Base-by-base conservation (phyloP, 2,888 invertebrate genomes). In the Quadriops clusia region DNA sequence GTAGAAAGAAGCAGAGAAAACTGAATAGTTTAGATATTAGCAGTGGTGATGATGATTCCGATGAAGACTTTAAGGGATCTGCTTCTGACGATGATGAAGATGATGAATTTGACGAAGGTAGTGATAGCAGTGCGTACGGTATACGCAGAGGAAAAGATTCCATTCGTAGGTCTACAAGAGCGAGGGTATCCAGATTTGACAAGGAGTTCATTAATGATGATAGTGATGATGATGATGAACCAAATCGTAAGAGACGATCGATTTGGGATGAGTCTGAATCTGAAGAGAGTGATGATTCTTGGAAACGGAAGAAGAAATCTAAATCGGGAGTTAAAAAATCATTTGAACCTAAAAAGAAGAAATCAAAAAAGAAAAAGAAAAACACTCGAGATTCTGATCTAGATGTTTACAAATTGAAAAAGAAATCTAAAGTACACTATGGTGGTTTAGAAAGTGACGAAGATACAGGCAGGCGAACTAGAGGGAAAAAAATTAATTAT, bases 41-140 rank as follows among this genome's bases (percentile, higher is more conserved):
- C 36, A 59, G 58, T 37, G 58, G 51, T 14, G 83, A 86, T 41
- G 82, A 86, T 56, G 76, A 72, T 33, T 84, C 82, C 1, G 91
- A 91, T 50, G 91, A 91, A 56, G 93, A 93, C 59, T 93, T 91
- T 52, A 84, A 86, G 53, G 85, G 86, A 22, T 76, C 80, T 0
- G 78, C 79, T 31, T 39, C 38, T 3, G 39, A 39, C 9, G 68
- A 65, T 2, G 67, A 66, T 3, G 65, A 64, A 14, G 65, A 65
- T 8, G 74, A 75, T 25, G 73, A 75, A 14, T 69, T 71, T 30
- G 65, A 65, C 15, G 69, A 66, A 6, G 68, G 68, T 1, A 67
- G 67, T 14, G 71, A 70, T 6, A 74, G 73, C 13, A 71, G 66
- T 20, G 66, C 65, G 20, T 53, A 62, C 3, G 61, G 64, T 29